These are phyloP conservation scores for Neosilurus hyrtlii DNA, from an alignment of 2,797 vertebrate species.

Conservation along the genomic window DNA sequence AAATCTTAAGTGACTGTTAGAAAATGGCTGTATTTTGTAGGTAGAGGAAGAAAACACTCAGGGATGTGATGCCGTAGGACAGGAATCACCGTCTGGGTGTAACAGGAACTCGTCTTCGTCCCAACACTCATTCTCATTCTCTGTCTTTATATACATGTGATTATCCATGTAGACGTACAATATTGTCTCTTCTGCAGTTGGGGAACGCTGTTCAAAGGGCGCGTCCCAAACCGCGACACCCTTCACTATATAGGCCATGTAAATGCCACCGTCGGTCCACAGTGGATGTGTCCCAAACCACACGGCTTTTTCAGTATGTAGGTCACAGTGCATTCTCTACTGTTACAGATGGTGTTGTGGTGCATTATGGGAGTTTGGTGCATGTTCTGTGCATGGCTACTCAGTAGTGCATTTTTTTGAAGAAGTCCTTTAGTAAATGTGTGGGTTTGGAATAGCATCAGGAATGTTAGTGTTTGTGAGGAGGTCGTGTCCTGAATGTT, in stretches of 20 bases:
- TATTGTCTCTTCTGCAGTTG: not conserved
- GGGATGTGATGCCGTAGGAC: not conserved
- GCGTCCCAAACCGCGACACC: not conserved
- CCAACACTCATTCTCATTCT: not conserved
- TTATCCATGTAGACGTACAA: not conserved
- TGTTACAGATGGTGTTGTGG: not conserved
- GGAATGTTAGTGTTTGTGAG: no score
- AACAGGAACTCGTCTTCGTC: not conserved
- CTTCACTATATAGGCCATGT: not conserved
- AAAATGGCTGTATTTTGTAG: not conserved
- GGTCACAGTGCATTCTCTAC: not conserved
- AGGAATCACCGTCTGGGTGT: not conserved
- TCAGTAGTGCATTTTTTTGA: not conserved
- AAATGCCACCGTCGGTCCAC: not conserved
- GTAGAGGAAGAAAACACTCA: not conserved
- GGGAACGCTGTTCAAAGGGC: not conserved
- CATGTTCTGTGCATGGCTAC: not conserved
- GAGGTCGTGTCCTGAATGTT: not conserved
- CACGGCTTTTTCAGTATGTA: not conserved
- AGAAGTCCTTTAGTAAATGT: not conserved
- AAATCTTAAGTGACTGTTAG: not conserved
- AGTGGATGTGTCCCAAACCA: constrained; percentile 2
- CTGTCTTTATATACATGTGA: not conserved
- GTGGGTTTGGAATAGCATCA: not conserved
- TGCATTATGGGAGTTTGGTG: constrained; percentile 5